Conservation (phyloP, 1,140 invertebrate species). For the Drosophila grimshawi region DNA sequence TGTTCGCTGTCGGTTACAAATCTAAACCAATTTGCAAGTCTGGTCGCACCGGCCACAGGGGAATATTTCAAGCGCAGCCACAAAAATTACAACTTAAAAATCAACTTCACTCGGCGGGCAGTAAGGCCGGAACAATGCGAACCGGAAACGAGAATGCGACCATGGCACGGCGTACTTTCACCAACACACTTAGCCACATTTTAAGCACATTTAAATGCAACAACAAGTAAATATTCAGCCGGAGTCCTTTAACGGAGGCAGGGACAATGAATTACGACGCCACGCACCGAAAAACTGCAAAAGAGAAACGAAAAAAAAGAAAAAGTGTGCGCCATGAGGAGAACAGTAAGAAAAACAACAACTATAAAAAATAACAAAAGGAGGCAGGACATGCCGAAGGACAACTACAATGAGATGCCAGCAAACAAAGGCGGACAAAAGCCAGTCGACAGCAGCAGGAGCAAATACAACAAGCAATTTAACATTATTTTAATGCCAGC, state of each 20-base stretch:
- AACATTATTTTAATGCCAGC: constrained; percentile 70
- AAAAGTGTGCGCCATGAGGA: constrained; percentile 23
- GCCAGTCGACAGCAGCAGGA: constrained; percentile 22
- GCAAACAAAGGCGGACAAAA: constrained; percentile 48
- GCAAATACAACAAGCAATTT: constrained; percentile 69
- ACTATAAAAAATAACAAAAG: constrained; percentile 5
- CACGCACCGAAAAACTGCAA: constrained; percentile 47
- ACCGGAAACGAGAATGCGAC: constrained; percentile 40
- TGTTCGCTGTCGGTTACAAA: constrained; percentile 33
- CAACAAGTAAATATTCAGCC: constrained; percentile 51
- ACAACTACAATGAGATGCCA: constrained; percentile 58
- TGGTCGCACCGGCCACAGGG: constrained; percentile 10
- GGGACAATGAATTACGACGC: constrained; percentile 59
- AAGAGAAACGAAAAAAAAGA: constrained; percentile 8
- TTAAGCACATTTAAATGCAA: constrained; percentile 68
- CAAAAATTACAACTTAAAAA: constrained; percentile 56
- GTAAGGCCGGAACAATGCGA: constrained; percentile 7
- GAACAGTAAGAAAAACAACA: constrained; percentile 16
- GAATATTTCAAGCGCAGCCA: constrained; percentile 30
- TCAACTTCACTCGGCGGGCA: constrained; percentile 40
- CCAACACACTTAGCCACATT: constrained; percentile 58
- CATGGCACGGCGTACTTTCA: constrained; percentile 41
- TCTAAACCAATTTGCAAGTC: constrained; percentile 43
- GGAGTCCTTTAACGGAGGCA: constrained; percentile 15
- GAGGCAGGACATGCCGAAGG: constrained; percentile 51